phyloP scores from a whole-genome alignment of 2,113 vertebrate species.

The Mustela nigripes region DNA sequence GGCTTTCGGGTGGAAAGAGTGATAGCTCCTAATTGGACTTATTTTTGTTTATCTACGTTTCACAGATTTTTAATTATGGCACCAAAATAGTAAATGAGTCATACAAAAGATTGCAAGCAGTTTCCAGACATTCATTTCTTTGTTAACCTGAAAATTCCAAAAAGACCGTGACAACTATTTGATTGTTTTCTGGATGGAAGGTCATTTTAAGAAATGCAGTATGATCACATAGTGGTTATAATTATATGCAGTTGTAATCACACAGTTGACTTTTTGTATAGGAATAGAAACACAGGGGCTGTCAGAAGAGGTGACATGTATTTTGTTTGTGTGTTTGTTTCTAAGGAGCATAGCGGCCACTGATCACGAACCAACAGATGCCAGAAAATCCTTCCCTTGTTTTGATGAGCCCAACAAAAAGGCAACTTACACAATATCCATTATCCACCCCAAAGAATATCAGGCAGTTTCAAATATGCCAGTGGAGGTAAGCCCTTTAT shows the following conservation, averaged over 20 bases:
- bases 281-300: neutral
- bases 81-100: neutral
- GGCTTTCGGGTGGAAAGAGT: neutral
- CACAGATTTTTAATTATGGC: neutral
- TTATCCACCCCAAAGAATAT: constrained; percentile 89
- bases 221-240: neutral
- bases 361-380: constrained; percentile 98
- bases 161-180: neutral
- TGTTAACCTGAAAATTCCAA: constrained; percentile 23
- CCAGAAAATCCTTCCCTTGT: constrained; percentile 97
- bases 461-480: constrained; percentile 97
- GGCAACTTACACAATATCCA: constrained; percentile 94
- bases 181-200: neutral
- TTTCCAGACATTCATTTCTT: neutral
- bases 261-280: neutral
- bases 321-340: constrained; percentile 81
- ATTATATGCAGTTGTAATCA: neutral
- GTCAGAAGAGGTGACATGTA: neutral
- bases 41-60: neutral
- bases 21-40: neutral
- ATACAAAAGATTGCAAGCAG: neutral
- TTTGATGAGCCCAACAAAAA: constrained; percentile 99
- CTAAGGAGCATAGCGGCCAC: constrained; percentile 97
- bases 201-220: neutral
- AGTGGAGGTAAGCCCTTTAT: constrained; percentile 87